Conservation (phyloP, 2,888 invertebrate species). For the Eupithecia pulchellata region DNA sequence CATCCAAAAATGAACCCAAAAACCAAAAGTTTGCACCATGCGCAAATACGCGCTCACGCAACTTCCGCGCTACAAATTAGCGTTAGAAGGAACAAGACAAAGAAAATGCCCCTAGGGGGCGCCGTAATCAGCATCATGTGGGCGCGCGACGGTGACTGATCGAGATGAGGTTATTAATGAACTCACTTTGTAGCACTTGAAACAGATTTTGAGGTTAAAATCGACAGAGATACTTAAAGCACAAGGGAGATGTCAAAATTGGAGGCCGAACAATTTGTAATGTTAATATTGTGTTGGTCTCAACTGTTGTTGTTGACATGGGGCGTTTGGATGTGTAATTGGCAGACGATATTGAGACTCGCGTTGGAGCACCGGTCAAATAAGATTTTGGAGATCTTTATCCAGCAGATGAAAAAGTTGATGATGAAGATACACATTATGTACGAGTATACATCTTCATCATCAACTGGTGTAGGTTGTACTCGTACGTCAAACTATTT, state of each 20-base stretch:
- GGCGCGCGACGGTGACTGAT: slow-evolving; percentile 45
- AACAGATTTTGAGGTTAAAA: slow-evolving; percentile 30
- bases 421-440: no score
- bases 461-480: no score
- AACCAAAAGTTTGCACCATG: slow-evolving; percentile 23
- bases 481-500: neutral
- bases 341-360: neutral
- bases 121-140: slow-evolving; percentile 43
- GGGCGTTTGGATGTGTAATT: neutral
- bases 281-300: neutral
- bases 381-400: neutral
- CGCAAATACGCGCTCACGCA: slow-evolving; percentile 45
- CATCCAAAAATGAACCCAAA: neutral
- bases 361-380: neutral
- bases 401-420: neutral
- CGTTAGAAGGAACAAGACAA: slow-evolving; percentile 46
- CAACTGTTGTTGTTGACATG: neutral
- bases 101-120: slow-evolving; percentile 45
- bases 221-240: slow-evolving; percentile 1
- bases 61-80: slow-evolving; percentile 47
- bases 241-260: neutral
- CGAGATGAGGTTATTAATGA: slow-evolving; percentile 39
- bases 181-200: slow-evolving; percentile 39
- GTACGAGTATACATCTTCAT: no score
- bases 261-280: neutral